Evolutionary conservation across 2,113 vertebrate genomes (phyloP), one percentile per base, ranked within the genome.

Genomic region (Rhineura floridana): DNA sequence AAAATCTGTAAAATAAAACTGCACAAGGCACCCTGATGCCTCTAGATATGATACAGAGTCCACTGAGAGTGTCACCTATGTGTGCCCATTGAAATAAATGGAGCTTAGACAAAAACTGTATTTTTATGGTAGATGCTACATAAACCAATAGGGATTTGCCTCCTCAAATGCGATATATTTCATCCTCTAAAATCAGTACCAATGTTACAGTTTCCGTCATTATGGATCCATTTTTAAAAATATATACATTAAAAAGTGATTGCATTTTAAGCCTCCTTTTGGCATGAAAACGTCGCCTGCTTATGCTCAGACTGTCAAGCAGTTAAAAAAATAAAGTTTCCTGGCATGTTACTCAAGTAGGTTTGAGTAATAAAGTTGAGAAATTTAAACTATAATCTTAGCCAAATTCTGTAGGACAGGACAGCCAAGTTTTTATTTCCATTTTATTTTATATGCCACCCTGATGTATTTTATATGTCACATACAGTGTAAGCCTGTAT

Each of bases 221-320:
- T 93, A 91, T 89, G 55, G 36, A 81, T 84, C n/a, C 85, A 2
- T 93, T 91, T 91, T 88, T 55, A 19, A 89, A 91, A 52, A 33
- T 10, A 76, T 62, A 44, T 48, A 13, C 92, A 15, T 90, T 86
- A 75, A 89, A 69, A 92, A 78, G 28, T 72, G 70, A 89, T 94
- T 81, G 90, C 0, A 0, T 83, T 91, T 90, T 87, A 88, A 91
- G 50, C 79, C 90, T 93, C 90, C 21, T 76, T 88, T 87, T 88
- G 80, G 87, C 93, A 88, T 94, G 88, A 91, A 94, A 86, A 93
- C 28, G 79, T 89, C 89, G 93, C n/a, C 90, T 94, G 73, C 83
- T 95, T 91, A 90, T 77, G 55, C 83, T 94, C 89, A 92, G 55
- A 55, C 85, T 93, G 89, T 93, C 78, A 89, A 77, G 67, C 63